Evolutionary conservation across 2,113 vertebrate species (phyloP), one percentile per base, ranked within the genome.

Genomic region (Rhagologus leucostigma): DNA sequence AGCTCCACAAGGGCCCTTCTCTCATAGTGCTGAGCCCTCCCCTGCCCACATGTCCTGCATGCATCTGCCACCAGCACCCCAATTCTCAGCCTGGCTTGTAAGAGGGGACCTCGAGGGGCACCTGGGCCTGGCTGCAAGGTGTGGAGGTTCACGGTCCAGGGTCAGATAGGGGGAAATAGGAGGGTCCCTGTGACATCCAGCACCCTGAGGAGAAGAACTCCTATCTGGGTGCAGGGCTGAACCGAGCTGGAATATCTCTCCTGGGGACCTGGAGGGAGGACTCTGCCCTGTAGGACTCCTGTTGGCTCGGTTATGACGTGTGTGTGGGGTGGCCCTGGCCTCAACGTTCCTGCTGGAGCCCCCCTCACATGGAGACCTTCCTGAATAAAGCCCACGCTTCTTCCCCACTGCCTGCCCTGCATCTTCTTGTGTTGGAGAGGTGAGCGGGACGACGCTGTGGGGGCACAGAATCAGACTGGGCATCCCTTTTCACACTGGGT

Each of bases 331-430:
- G 16, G 44, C 56, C 78, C 79, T 49, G 23, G 50, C 35, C 53
- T 53, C 1, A 1, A 2, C 0, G 0, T 9, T 64, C 62, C 62
- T 6, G 5, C 78, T 68, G 50, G 70, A 84, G 18, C 18, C 24
- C 50, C 19, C 33, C 46, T 67, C 78, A 69, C 86, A 84, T 63
- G 71, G 83, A 84, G 59, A 80, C 37, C 68, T 92, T 74, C 77
- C 57, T 90, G 81, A 97, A 96, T 97, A 97, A 97, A 96, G n/a
- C 71, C 73, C 13, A 5, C 1, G 15, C 83, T 96, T 95, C 64
- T 56, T 41, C 67, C 46, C 16, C 4, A 6, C 11, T 3, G 5
- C 30, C 67, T 73, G 19, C 21, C 19, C 70, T 1, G 7, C 11
- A 33, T 95, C 55, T 39, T 93, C 33, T 76, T 84, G 52, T 1